phyloP scores from a whole-genome alignment of 2,797 vertebrate species.

The Poeciliopsis gracilis region DNA sequence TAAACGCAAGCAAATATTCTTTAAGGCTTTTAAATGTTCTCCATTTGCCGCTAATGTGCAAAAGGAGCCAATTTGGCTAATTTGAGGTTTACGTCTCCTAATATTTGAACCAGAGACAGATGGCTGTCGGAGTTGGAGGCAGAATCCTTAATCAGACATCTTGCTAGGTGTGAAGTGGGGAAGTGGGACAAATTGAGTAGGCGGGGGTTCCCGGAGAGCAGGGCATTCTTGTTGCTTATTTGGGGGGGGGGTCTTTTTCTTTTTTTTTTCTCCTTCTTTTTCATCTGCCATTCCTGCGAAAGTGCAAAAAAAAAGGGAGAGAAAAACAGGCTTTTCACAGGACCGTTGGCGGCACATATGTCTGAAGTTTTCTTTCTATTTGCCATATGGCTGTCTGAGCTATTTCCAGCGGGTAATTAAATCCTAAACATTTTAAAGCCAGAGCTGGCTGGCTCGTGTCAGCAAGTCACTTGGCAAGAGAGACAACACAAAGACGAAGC shows the following conservation, averaged over 20 bases:
- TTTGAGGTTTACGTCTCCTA: conserved; percentile 77
- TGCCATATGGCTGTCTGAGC: conserved; percentile 95
- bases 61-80: conserved; percentile 78
- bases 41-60: conserved; percentile 70
- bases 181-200: conserved; percentile 78
- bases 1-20: conserved; percentile 54
- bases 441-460: conserved; percentile 63
- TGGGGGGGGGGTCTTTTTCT: conserved; percentile 33
- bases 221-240: conserved; percentile 79
- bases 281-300: conserved; percentile 76
- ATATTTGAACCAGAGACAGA: conserved; percentile 85
- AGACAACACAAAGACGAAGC: conserved; percentile 63
- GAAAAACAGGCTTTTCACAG: conserved; percentile 87
- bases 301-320: conserved; percentile 73
- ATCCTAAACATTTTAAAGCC: conserved; percentile 90
- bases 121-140: conserved; percentile 74
- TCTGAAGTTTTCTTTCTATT: conserved; percentile 74
- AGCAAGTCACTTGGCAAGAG: conserved; percentile 68
- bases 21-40: conserved; percentile 64
- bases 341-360: conserved; percentile 96
- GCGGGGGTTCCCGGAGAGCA: conserved; percentile 66
- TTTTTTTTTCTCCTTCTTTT: conserved; percentile 40
- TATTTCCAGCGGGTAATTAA: conserved; percentile 97
- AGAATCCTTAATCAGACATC: conserved; percentile 81
- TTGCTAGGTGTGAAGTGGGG: conserved; percentile 83